Evolutionary conservation across 2,113 vertebrate species (phyloP), one percentile per base, ranked within the genome.

Genomic region (Opisthocomus hoazin): DNA sequence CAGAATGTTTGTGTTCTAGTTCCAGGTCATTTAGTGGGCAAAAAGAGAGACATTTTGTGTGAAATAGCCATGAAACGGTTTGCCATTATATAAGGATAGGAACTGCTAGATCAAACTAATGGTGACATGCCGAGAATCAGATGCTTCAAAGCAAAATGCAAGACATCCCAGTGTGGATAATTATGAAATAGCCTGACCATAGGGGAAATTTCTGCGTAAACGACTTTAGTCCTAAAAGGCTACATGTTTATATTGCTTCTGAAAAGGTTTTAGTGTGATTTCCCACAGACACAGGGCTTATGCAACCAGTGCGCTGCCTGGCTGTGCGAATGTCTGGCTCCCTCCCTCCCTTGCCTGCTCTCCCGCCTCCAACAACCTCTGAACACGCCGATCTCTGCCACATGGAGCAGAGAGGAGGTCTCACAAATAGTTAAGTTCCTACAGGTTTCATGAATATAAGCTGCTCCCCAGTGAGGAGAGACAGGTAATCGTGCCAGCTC

Each of bases 1-100:
- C 84, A 96, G 45, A 96, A 96, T 85, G 94, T 92, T 96, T 96
- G 96, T 92, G 63, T 94, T 96, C 95, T 77, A 94, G 96, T 96
- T 97, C 89, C 96, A 97, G 93, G 93, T 95, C 96, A 96, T 91
- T 96, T 95, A 68, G 46, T 96, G 95, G 73, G 77, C 57, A 82
- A 92, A 90, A 92, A 93, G 76, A 88, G 89, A 76, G 94, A 73
- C 36, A 85, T 96, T 96, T 97, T 95, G 53, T 87, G 89, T 93
- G 96, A 91, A 95, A 79, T 85, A 92, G 63, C 81, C 87, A 84
- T 76, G 96, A 87, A 96, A 76, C 5, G 15, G 70, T 93, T 89
- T 79, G 84, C 57, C 91, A 20, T 97, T 94, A 84, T 87, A 68
- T 92, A 95, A 95, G 87, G 56, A 50, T 51, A 89, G 69, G 77